Conservation (phyloP, 2,113 vertebrate species). For the Paralichthys olivaceus region DNA sequence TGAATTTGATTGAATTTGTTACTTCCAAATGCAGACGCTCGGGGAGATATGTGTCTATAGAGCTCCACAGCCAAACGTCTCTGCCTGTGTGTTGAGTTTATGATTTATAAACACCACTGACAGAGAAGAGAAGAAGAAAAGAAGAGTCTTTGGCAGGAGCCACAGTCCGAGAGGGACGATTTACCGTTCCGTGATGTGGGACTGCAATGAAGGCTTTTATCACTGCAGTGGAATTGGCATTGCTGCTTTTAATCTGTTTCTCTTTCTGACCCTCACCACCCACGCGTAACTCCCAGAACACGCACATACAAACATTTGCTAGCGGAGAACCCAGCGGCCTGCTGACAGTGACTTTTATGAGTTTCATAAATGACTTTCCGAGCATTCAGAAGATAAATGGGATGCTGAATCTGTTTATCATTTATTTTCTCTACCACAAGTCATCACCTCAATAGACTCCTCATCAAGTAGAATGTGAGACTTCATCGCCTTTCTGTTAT, state of each 20-base stretch:
- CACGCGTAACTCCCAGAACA: slow-evolving; percentile 34
- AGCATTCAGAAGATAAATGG: slow-evolving; percentile 30
- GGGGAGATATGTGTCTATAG: slow-evolving; percentile 21
- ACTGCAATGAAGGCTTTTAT: slow-evolving; percentile 52
- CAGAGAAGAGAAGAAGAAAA: slow-evolving; percentile 46
- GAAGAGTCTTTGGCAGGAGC: slow-evolving; percentile 46
- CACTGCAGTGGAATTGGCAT: slow-evolving; percentile 37
- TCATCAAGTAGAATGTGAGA: slow-evolving; percentile 7
- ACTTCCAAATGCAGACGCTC: neutral
- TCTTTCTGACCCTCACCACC: slow-evolving; percentile 40
- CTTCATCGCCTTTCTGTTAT: slow-evolving; percentile 22
- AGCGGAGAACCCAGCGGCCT: slow-evolving; percentile 26
- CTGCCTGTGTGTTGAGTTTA: slow-evolving; percentile 50
- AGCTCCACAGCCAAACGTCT: slow-evolving; percentile 5
- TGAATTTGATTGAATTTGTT: slow-evolving; percentile 13
- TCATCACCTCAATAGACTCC: slow-evolving; percentile 24
- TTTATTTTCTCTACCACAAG: slow-evolving; percentile 44
- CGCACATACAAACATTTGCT: slow-evolving; percentile 30
- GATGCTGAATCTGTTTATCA: neutral
- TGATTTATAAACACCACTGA: slow-evolving; percentile 59
- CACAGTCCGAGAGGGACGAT: slow-evolving; percentile 31
- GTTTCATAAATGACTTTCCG: slow-evolving; percentile 38
- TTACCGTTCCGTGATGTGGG: slow-evolving; percentile 48
- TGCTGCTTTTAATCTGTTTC: slow-evolving; percentile 30
- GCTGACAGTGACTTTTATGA: slow-evolving; percentile 47